A percentile compares a stretch with the other conserved stretches of the same genome.
Evolutionary conservation across 2,888 invertebrate genomes (phyloP).

Genomic region (Seira sanloemensis): DNA sequence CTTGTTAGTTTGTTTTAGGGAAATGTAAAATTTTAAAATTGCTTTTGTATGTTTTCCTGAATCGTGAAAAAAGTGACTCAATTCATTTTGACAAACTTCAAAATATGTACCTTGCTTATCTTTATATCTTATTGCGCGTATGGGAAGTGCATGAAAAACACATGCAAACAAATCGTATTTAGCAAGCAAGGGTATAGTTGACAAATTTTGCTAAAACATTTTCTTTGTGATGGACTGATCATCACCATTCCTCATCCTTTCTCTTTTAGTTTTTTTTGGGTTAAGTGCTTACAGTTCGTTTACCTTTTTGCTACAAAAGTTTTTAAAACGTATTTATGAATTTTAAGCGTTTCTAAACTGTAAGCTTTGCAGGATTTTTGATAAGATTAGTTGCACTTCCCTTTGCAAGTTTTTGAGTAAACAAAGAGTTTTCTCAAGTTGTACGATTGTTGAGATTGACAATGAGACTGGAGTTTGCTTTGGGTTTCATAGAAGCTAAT

Average conservation of each 20-base stretch:
- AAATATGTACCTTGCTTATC: neutral
- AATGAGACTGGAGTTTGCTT: too few species aligned
- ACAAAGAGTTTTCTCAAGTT: too few species aligned
- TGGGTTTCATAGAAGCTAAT: too few species aligned
- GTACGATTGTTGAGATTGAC: too few species aligned
- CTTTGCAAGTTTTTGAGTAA: neutral
- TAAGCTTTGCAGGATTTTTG: neutral
- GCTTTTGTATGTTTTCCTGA: neutral
- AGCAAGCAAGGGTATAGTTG: neutral
- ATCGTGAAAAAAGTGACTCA: neutral
- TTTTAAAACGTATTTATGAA: neutral
- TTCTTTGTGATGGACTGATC: too few species aligned
- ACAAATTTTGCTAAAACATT: neutral
- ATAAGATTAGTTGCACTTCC: constrained; percentile 1
- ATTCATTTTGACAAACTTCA: neutral
- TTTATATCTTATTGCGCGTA: too few species aligned
- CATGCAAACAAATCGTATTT: too few species aligned
- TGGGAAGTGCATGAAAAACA: too few species aligned
- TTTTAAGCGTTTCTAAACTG: neutral
- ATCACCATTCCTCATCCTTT: too few species aligned
- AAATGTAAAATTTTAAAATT: neutral
- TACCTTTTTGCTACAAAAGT: neutral
- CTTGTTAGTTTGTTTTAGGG: neutral
- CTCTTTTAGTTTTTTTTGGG: neutral
- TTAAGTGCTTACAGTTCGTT: neutral